Conservation (phyloP, 2,797 vertebrate species). For the Bradypus variegatus region DNA sequence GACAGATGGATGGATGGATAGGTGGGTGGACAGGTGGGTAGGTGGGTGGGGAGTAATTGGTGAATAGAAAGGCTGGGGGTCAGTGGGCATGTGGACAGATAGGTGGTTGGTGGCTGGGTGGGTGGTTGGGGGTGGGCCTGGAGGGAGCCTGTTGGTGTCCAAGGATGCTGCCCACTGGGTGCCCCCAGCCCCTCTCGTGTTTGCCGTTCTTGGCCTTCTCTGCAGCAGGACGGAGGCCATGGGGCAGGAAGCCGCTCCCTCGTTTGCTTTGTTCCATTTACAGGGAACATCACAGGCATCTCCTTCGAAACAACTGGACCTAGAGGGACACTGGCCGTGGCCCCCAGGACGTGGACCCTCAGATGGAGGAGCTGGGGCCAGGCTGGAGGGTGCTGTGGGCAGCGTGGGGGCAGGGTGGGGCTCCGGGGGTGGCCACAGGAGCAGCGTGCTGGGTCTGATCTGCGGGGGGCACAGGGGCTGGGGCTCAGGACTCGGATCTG, state of each 20-base stretch:
- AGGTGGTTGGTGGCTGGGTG: not conserved
- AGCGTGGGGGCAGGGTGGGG: no score
- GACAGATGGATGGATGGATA: no score
- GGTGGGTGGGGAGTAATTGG: no score
- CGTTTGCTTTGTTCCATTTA: not conserved
- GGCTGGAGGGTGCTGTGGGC: no score
- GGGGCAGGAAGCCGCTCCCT: rapidly evolving
- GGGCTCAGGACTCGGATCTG: not conserved
- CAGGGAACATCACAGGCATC: not conserved
- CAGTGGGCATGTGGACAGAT: not conserved
- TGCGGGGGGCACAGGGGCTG: not conserved
- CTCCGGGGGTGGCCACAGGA: no score
- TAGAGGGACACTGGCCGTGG: no score
- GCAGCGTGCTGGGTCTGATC: no score
- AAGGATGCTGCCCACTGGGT: no score
- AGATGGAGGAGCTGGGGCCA: no score
- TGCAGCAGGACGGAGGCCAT: not conserved
- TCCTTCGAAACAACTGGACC: not conserved
- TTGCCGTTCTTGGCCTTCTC: not conserved
- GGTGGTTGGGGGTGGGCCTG: not conserved
- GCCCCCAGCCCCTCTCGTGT: rapidly evolving
- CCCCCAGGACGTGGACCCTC: no score
- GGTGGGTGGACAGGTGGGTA: no score
- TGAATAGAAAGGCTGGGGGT: not conserved
- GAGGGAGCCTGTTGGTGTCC: no score